These are phyloP conservation scores for Trissolcus japonicus DNA, from an alignment of 2,888 invertebrate genomes.

Conservation along the genomic window DNA sequence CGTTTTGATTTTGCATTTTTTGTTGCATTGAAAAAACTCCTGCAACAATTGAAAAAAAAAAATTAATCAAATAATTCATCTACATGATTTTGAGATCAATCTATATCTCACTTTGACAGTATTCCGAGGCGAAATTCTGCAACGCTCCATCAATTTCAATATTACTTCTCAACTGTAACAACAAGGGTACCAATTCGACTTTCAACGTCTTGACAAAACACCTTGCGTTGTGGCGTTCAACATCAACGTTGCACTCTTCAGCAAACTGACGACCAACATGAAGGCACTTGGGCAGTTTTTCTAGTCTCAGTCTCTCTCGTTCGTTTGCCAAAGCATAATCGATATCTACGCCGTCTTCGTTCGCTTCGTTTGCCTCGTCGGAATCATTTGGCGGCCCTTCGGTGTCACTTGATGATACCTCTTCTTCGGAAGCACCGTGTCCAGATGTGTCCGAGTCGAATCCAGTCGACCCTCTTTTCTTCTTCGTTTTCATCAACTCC, in stretches of 20 bases:
- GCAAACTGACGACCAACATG: slow-evolving; percentile 76
- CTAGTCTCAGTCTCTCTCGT: slow-evolving; percentile 76
- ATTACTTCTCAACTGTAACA: slow-evolving; percentile 86
- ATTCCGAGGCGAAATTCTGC: slow-evolving; percentile 93
- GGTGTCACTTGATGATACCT: slow-evolving; percentile 73
- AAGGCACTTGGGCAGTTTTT: slow-evolving; percentile 79
- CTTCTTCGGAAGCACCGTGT: slow-evolving; percentile 72
- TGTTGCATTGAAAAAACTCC: slow-evolving; percentile 72
- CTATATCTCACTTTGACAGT: slow-evolving; percentile 83
- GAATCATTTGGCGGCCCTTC: slow-evolving; percentile 72
- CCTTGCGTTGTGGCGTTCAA: slow-evolving; percentile 90
- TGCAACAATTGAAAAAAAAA: slow-evolving; percentile 29
- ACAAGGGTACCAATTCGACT: slow-evolving; percentile 85
- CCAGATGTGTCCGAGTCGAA: slow-evolving; percentile 74
- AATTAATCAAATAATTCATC: background rate
- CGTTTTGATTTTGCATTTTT: slow-evolving; percentile 68
- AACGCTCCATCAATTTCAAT: slow-evolving; percentile 94
- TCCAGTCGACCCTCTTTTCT: slow-evolving; percentile 59
- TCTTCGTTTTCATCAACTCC: slow-evolving; percentile 73
- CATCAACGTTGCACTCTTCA: slow-evolving; percentile 85
- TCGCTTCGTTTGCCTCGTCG: slow-evolving; percentile 68
- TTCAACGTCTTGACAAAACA: slow-evolving; percentile 88
- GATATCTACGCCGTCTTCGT: slow-evolving; percentile 66
- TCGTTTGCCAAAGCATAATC: slow-evolving; percentile 73
- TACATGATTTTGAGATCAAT: background rate